Base-by-base conservation (phyloP, 2,797 vertebrate genomes). In the Hoplostethus atlanticus region DNA sequence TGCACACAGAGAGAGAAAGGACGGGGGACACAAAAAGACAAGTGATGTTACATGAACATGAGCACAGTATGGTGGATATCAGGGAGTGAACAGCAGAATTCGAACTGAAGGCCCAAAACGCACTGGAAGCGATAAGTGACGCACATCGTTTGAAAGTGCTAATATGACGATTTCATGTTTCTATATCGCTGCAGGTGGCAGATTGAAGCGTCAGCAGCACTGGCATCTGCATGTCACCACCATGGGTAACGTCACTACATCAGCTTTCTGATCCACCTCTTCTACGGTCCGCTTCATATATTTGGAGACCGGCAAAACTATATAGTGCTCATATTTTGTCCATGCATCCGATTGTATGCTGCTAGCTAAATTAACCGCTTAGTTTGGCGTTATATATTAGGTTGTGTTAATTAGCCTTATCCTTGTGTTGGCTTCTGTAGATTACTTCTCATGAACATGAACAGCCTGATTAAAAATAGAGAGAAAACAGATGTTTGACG, bases 61-160 rank as follows among this genome's bases (percentile, higher is more conserved):
- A 81, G 70, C 34, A 59, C 61, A 53, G 69, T 28, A 21, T 64
- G 50, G 56, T 58, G 73, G 74, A 70, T 57, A 73, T 65, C 68
- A 68, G 72, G 84, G 79, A 72, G 76, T 76, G 63, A 76, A 70
- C 46, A 77, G 66, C 61, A 78, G 66, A 76, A 58, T 56, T 63
- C 1, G 67, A 65, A 68, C 77, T 44, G 15, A 55, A 69, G 56
- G 74, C 21, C 75, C 57, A 73, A 68, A 89, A 89, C 88, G 81
- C 85, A 88, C 86, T 87, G 87, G 88, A 91, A 88, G 88, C 73
- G 2, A 0, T 38, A 66, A 61, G 17, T 7, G 58, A 8, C 16
- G 58, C 5, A 12, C 52, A 13, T 4, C 5, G 13, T 53, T 1
- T 53, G 52, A n/a, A n/a, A 30, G 4, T 53, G 3, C 25, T 5